Evolutionary conservation across 1,140 invertebrate species (phyloP), one percentile per base, ranked within the genome.

Genomic region (Calliopsis andreniformis): DNA sequence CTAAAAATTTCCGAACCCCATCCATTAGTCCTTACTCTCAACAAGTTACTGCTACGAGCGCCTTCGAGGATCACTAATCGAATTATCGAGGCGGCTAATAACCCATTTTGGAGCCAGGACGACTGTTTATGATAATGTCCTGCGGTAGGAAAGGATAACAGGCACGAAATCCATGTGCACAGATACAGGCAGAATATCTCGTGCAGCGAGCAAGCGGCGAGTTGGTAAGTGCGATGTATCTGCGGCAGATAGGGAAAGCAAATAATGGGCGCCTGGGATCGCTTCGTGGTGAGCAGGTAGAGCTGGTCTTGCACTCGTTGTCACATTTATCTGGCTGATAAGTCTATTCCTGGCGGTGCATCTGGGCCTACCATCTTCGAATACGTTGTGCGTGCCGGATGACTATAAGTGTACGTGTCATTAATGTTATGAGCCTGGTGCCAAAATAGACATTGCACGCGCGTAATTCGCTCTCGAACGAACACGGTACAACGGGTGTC

Each of bases 251-350:
- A 79, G 71, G 62, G 63, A 79, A 68, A 76, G 62, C 71, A 79
- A 79, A 79, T 79, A 79, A 79, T 79, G 71, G 71, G 62, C 77
- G 77, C 71, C 42, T 76, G 63, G 63, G 63, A 79, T 76, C 71
- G 70, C 43, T 58, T n/a, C 49, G 20, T 14, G 76, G 25, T 55
- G 25, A 5, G 23, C 61, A 68, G 77, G 62, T 76, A 76, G 62
- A 76, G 56, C 71, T 76, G 62, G 61, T n/a, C 47, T 68, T 71
- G 28, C 77, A 51, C 76, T 79, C 63, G 71, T 79, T 79, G 71
- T 79, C 71, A 79, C 71, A 79, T 79, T 79, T 79, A 62, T 79
- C 77, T 79, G 69, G 55, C 71, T 76, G 77, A 79, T 79, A 76
- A 79, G 77, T 79, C 63, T 79, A 79, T 79, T 76, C 63, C 61